Evolutionary conservation across 2,888 invertebrate genomes (phyloP), one percentile per base, ranked within the genome.

Genomic region (Dynastes maya): DNA sequence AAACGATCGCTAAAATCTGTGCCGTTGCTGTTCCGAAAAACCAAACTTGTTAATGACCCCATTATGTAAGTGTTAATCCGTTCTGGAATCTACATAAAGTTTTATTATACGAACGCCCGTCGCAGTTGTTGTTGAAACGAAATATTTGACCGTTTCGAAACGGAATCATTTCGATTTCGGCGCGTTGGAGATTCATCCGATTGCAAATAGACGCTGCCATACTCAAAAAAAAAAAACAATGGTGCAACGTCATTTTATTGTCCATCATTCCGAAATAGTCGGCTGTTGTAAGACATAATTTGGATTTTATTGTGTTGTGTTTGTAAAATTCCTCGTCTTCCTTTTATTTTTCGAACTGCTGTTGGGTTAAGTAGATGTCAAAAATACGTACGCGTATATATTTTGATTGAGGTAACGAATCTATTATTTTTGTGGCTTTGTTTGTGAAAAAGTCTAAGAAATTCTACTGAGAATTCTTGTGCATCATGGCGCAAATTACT

Each of bases 81-180:
- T 68, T 68, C 51, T 51, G 51, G 68, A 68, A 68, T 68, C 29
- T 68, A 68, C 68, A 68, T 68, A 68, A 68, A 68, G 29, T 51
- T 51, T 68, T 68, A 68, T 51, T 68, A 9, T 51, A 51, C 27
- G 13, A 49, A 27, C 27, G 27, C 51, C 29, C 49, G 13, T 63
- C 32, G 29, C 63, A 29, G 13, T 63, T 63, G 63, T 58, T 58
- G 16, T 22, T 22, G 8, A 13, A 13, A 32, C 13, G 63, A 63
- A 63, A 13, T 29, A 13, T 32, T 5, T 63, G 45, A 1, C 45
- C 45, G 45, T 13, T 63, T 11, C 63, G 29, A 32, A 29, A 63
- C 63, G 63, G 8, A 55, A 29, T 63, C 13, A 32, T 63, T 32
- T 63, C 63, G 13, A 9, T 63, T 63, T 63, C 22, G 49, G 6